A percentile compares a stretch with the other conserved stretches of the same genome.
Evolutionary conservation across 2,888 invertebrate genomes (phyloP).

Genomic region (Netelia inedita): DNA sequence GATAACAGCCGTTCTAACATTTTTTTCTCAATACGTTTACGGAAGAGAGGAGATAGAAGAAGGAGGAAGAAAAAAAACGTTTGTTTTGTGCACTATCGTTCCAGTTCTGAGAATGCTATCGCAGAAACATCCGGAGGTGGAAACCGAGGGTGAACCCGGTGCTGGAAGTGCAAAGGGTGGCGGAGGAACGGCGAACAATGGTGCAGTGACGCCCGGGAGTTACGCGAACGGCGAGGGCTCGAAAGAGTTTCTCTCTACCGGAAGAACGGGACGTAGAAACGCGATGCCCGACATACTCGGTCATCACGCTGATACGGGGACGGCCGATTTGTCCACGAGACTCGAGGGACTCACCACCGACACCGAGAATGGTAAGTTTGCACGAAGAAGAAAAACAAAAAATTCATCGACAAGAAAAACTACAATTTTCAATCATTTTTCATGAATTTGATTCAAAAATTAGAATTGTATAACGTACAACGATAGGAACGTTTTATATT

Average conservation of each 20-base stretch:
- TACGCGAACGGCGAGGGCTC: constrained; percentile 86
- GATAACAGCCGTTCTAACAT: background rate
- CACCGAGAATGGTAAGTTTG: constrained; percentile 83
- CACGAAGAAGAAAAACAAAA: constrained; percentile 9
- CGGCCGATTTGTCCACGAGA: constrained; percentile 91
- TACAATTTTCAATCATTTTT: background rate
- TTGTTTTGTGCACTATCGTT: constrained; percentile 59
- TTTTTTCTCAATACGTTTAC: constrained; percentile 4
- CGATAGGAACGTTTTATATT: background rate
- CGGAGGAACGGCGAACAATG: constrained; percentile 69
- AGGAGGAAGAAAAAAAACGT: no score
- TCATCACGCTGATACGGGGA: constrained; percentile 90
- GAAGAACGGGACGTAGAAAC: constrained; percentile 94
- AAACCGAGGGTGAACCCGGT: constrained; percentile 70
- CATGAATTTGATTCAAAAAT: background rate
- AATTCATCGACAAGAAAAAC: background rate
- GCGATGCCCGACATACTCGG: constrained; percentile 94
- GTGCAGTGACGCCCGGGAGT: constrained; percentile 80
- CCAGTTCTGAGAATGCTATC: constrained; percentile 81
- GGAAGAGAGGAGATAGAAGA: background rate
- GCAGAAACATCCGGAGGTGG: constrained; percentile 78
- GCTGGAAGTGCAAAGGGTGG: constrained; percentile 67
- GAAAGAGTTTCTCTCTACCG: constrained; percentile 93
- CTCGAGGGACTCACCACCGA: constrained; percentile 90
- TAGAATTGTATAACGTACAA: background rate